Conservation (phyloP, 1,140 invertebrate genomes). For the Drosophila teissieri region DNA sequence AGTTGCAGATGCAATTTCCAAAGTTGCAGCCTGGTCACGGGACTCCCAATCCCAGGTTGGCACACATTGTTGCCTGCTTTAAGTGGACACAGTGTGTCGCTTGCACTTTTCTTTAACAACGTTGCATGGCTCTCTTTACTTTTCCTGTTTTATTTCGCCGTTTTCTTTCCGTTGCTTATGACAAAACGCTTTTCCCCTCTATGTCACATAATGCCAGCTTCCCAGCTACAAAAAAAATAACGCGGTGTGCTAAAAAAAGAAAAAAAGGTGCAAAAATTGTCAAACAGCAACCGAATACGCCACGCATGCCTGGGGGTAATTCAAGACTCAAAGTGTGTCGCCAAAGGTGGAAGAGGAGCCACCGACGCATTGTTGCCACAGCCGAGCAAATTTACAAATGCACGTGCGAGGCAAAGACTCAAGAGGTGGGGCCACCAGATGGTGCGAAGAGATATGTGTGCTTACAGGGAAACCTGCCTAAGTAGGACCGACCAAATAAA, state of each 20-base stretch:
- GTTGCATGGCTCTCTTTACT: conserved; percentile 33
- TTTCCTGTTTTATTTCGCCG: conserved; percentile 34
- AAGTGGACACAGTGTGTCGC: conserved; percentile 63
- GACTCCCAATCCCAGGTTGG: conserved; percentile 14
- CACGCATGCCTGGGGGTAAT: conserved; percentile 50
- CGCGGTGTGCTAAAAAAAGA: not conserved
- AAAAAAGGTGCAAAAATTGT: conserved; percentile 13
- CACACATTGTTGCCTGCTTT: conserved; percentile 63
- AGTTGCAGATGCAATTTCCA: conserved; percentile 13
- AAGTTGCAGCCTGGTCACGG: conserved; percentile 20
- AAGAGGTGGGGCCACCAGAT: conserved; percentile 18
- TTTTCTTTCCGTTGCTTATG: conserved; percentile 38
- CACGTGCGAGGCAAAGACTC: conserved; percentile 20
- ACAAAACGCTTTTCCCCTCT: conserved; percentile 12
- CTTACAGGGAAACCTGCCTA: conserved; percentile 7
- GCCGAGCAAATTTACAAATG: conserved; percentile 47
- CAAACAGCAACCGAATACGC: conserved; percentile 41
- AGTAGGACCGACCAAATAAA: too few relatives aligned
- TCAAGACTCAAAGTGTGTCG: conserved; percentile 41
- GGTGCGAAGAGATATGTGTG: conserved; percentile 18
- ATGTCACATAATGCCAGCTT: conserved; percentile 56
- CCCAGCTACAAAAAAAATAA: conserved; percentile 4
- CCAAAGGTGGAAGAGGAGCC: conserved; percentile 44
- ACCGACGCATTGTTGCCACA: conserved; percentile 63
- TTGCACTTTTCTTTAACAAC: conserved; percentile 52